Evolutionary conservation across 2,113 vertebrate genomes (phyloP).

Genomic region (Leiothrix lutea): DNA sequence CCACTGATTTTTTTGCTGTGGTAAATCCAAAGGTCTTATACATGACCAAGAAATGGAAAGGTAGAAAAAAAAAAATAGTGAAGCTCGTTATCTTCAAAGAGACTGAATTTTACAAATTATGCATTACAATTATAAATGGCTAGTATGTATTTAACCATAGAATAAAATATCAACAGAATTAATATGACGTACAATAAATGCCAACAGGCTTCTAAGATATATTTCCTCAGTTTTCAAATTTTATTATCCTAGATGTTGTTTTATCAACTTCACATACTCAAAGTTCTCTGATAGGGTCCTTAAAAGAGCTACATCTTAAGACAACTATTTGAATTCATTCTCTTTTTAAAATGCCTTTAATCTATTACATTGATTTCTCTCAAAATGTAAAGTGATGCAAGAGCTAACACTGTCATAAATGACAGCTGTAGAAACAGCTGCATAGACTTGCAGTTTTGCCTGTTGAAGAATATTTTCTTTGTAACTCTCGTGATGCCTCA

Average conservation of each 20-base stretch:
- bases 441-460: neutral
- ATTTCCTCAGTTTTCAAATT: neutral
- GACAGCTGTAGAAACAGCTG: neutral
- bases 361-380: neutral
- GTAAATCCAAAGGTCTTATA: neutral
- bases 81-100: neutral
- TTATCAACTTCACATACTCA: neutral
- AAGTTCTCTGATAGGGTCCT: neutral
- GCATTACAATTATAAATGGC: neutral
- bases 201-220: neutral
- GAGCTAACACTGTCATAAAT: neutral
- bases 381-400: neutral
- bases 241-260: neutral
- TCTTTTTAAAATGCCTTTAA: neutral
- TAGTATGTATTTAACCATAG: neutral
- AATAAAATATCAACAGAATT: neutral
- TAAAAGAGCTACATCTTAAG: neutral
- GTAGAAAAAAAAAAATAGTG: neutral
- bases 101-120: neutral
- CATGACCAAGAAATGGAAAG: neutral
- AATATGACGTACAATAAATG: neutral
- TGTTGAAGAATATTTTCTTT: neutral
- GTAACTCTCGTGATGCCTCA: neutral
- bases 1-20: neutral
- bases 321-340: neutral